A percentile compares a stretch with the other conserved stretches of the same genome.
These are phyloP conservation scores for Noctua janthina DNA, from an alignment of 2,888 invertebrate genomes.

Conservation along the genomic window DNA sequence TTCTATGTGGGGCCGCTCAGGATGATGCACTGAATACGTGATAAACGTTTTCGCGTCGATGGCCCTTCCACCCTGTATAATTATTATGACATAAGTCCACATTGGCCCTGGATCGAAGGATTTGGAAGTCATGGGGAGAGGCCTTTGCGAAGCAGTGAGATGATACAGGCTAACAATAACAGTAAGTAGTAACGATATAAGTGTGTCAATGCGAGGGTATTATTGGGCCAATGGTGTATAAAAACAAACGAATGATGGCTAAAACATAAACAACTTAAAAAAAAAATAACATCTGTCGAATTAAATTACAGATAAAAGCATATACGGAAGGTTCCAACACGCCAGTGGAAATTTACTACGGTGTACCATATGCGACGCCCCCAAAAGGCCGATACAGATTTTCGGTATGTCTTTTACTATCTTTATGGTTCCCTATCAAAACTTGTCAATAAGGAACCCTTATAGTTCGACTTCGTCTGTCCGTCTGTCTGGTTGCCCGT, in stretches of 20 bases:
- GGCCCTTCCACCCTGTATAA: too few species aligned
- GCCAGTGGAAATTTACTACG: conserved; percentile 93
- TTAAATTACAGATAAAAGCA: conserved; percentile 91
- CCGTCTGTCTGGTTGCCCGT: too few species aligned
- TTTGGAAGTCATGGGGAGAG: too few species aligned
- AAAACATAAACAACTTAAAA: not conserved
- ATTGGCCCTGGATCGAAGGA: too few species aligned
- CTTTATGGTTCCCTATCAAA: not conserved
- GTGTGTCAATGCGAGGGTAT: not conserved
- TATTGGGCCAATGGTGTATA: not conserved
- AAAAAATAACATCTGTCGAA: not conserved
- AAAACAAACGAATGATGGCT: not conserved
- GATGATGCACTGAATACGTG: too few species aligned
- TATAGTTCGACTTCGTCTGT: too few species aligned
- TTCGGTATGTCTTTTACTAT: conserved; percentile 86
- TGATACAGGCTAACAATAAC: too few species aligned
- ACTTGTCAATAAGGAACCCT: too few species aligned
- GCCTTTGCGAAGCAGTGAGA: too few species aligned
- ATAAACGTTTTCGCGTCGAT: too few species aligned
- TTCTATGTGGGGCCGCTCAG: too few species aligned
- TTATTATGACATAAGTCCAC: too few species aligned
- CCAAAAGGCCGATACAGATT: conserved; percentile 94
- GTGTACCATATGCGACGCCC: conserved; percentile 95
- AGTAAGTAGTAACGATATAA: not conserved
- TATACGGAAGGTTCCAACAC: conserved; percentile 91